These are phyloP conservation scores for Eriocheir sinensis DNA, from an alignment of 1,140 invertebrate genomes.

Conservation along the genomic window DNA sequence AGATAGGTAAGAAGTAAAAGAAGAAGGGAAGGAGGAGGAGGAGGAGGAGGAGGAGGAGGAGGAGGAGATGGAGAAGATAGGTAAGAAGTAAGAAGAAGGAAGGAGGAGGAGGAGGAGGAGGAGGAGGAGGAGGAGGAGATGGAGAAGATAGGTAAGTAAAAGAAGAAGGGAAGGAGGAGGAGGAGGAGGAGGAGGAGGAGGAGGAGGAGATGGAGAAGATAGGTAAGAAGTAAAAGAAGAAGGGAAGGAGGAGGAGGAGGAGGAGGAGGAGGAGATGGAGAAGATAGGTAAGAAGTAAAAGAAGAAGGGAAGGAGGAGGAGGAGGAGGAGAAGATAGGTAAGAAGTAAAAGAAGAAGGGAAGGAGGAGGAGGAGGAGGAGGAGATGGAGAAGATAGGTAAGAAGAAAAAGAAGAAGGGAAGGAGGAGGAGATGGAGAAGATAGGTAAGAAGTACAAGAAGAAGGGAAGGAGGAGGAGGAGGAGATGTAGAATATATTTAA, in stretches of 20 bases:
- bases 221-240: not conserved
- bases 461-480: no score
- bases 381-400: no score
- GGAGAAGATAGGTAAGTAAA: no score
- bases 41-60: not conserved
- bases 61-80: not conserved
- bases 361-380: no score
- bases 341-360: no score
- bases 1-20: not conserved
- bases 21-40: not conserved
- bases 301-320: not conserved
- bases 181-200: not conserved
- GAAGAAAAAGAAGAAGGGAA: no score
- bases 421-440: no score
- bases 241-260: not conserved
- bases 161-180: not conserved
- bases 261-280: not conserved
- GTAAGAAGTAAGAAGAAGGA: no score
- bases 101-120: not conserved
- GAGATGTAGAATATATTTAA: no score
- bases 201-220: not conserved
- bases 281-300: not conserved
- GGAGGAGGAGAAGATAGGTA: not conserved
- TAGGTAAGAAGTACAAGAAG: no score
- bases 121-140: not conserved